Evolutionary conservation across 2,888 invertebrate genomes (phyloP), one percentile per base, ranked within the genome.

Genomic region (Dyspetes luteomarginatus): DNA sequence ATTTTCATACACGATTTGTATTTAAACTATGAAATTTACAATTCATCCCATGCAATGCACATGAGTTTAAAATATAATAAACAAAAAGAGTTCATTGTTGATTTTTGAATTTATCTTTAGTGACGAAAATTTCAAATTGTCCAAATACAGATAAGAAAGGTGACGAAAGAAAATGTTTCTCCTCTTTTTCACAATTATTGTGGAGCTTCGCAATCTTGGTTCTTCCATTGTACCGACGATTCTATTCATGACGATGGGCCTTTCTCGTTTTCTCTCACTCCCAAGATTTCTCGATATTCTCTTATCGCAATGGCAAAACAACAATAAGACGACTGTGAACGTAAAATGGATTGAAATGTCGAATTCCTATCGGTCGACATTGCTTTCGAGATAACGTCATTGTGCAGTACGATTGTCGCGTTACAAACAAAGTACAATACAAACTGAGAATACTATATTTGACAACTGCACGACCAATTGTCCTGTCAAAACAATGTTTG

Each of bases 221-320:
- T 60, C 24, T 22, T 15, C 67, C 22, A 60, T 72, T 73, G 67
- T 76, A 12, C 30, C 64, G 41, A 30, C 45, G 55, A 30, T 65
- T 56, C 30, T 22, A 55, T 74, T 43, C 22, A 56, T 45, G 45
- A n/a, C n/a, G n/a, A n/a, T 12, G 36, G 9, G 15, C 7, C 24
- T 30, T 3, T 41, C 17, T 45, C 64, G 26, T 28, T 36, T 2
- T 22, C 50, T 69, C 45, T 30, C 26, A 24, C 36, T 58, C 22
- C n/a, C 24, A 17, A 67, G 58, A 55, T 78, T 69, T 48, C 56
- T 12, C 50, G 48, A 30, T 48, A 41, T 62, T 56, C 48, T 45
- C 68, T 79, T 69, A 73, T 74, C 64, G 64, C 50, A 9, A n/a
- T 15, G 28, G 41, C 19, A 48, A 50, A 73, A 58, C 64, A 69